Percentiles rank a stretch among this genome's conserved stretches.
Conservation (phyloP, 2,888 invertebrate species). For the Drosophila subsilvestris region DNA sequence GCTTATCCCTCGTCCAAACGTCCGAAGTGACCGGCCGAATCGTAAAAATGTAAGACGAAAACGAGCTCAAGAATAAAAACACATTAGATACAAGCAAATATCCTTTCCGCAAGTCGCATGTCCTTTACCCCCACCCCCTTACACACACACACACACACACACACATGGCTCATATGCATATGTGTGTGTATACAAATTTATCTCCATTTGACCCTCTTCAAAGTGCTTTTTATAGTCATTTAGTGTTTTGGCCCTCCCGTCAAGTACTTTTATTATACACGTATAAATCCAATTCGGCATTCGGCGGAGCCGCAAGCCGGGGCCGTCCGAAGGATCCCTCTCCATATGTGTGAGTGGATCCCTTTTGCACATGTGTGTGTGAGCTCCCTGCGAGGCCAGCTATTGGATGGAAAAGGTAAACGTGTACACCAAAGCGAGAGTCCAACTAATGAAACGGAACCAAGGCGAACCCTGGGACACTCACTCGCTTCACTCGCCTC, state of each 20-base stretch:
- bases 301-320: conserved; percentile 62
- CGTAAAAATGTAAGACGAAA: conserved; percentile 79
- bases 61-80: conserved; percentile 80
- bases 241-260: conserved; percentile 81
- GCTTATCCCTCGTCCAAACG: conserved; percentile 52
- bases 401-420: conserved; percentile 59
- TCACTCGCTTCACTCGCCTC: not conserved
- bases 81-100: conserved; percentile 81
- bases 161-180: conserved; percentile 25
- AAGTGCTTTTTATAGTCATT: conserved; percentile 84
- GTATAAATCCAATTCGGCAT: conserved; percentile 81
- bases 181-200: conserved; percentile 79
- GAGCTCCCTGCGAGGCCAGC: conserved; percentile 14
- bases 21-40: conserved; percentile 74
- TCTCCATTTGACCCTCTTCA: conserved; percentile 85
- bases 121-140: conserved; percentile 43
- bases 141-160: conserved; percentile 30
- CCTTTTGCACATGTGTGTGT: conserved; percentile 10
- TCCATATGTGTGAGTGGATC: conserved; percentile 5
- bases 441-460: conserved; percentile 78
- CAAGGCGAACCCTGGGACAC: conserved; percentile 21
- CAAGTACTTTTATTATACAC: conserved; percentile 81
- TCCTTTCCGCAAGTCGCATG: conserved; percentile 59
- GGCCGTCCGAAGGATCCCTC: conserved; percentile 25
- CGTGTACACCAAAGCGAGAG: conserved; percentile 55